These are phyloP conservation scores for Theonella swinhoei DNA, from an alignment of 37 sponge, comb jelly and placozoan genomes.

Conservation along the genomic window DNA sequence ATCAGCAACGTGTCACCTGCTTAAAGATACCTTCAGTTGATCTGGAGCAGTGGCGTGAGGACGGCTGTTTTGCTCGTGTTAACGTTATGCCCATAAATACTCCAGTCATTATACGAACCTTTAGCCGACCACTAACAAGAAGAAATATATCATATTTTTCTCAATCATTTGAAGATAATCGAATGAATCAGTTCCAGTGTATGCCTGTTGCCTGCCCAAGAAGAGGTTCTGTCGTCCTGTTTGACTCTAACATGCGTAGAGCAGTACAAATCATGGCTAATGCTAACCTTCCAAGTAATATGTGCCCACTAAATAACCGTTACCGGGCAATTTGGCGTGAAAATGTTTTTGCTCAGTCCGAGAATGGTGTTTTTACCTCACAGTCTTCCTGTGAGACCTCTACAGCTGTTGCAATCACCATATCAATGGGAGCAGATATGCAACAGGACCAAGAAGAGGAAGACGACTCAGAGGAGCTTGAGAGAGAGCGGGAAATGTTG, in stretches of 20 bases:
- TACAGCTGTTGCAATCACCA: background rate
- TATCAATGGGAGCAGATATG: background rate
- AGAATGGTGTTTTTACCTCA: background rate
- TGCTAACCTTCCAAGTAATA: background rate
- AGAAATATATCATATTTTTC: background rate
- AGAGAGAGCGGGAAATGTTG: background rate
- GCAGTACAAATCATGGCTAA: background rate
- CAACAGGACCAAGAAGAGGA: background rate
- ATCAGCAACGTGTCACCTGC: constrained; percentile 42
- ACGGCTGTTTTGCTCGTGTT: constrained; percentile 12
- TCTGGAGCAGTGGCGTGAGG: constrained; percentile 34
- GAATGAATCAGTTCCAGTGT: background rate
- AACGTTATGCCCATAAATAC: background rate
- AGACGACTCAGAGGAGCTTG: background rate
- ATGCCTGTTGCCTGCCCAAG: background rate
- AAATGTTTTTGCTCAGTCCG: background rate
- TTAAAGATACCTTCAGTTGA: constrained; percentile 19
- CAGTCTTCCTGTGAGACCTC: background rate
- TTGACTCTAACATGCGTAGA: background rate
- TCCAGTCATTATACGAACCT: background rate
- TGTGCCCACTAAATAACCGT: background rate
- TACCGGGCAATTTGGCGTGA: background rate
- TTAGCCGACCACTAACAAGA: background rate
- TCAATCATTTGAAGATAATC: background rate
- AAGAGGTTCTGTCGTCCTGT: background rate